Evolutionary conservation across 1,140 invertebrate genomes (phyloP), one percentile per base, ranked within the genome.

Genomic region (Danaus melanippus): DNA sequence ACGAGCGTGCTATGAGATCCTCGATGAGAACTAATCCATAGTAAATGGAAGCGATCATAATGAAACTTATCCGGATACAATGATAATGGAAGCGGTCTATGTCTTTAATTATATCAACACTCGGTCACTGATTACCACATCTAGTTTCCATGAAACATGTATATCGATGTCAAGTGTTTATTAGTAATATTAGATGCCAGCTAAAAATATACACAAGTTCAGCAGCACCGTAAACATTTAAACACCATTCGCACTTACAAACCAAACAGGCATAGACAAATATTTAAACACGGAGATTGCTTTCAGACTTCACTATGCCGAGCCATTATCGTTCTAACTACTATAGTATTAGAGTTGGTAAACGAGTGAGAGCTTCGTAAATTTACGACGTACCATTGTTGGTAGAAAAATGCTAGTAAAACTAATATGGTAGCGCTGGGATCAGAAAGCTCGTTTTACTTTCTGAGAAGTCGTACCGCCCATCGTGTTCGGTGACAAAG

Each of bases 171-270:
- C 78, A 78, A 75, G 65, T 72, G 63, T 79, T 77, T 74, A 78
- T 80, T 79, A 82, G 72, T 70, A 74, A 72, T 76, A 80, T 79
- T 79, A 81, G 74, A 77, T 64, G 60, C 56, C 60, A 66, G 72
- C 70, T 66, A 65, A 66, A 58, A 67, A 62, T 66, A 72, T 67
- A 81, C 73, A 77, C 72, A 78, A 77, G 76, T 79, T 79, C 74
- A 76, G 76, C 74, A 72, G 76, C 78, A 76, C 60, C 57, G 79
- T 76, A 81, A 84, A 86, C 79, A 84, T 69, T 69, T 79, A 80
- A 86, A 79, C 76, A 80, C 79, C 79, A 86, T 86, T 86, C 79
- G 78, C 78, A 86, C 81, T 84, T 84, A 84, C 80, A 80, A 78
- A 82, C 62, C 77, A 84, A 86, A 84, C 81, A 84, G 66, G 73